These are phyloP conservation scores for Scaptomyza flava DNA, from an alignment of 2,888 invertebrate genomes.

Conservation along the genomic window DNA sequence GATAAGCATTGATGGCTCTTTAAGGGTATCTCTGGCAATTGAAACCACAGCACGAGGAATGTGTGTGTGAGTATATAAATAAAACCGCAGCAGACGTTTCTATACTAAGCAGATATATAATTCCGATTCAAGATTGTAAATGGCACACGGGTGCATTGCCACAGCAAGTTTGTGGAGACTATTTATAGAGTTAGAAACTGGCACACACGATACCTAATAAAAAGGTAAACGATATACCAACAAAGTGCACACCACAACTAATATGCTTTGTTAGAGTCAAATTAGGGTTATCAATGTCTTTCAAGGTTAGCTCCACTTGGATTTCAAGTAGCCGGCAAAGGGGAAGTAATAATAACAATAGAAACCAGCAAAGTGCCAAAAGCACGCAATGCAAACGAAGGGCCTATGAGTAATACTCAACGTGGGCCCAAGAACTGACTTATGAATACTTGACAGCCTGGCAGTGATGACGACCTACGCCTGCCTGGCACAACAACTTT, in stretches of 20 bases:
- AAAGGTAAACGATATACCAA: conserved; percentile 9
- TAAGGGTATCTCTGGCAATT: not conserved
- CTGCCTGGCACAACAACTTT: conserved; percentile 44
- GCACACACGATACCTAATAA: conserved; percentile 38
- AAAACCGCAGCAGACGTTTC: conserved; percentile 42
- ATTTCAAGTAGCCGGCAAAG: conserved; percentile 26
- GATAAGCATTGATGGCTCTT: conserved; percentile 28
- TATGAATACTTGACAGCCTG: conserved; percentile 20
- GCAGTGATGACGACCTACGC: conserved; percentile 29
- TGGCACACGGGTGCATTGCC: conserved; percentile 76
- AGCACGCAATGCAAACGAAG: conserved; percentile 73
- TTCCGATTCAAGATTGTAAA: conserved; percentile 45
- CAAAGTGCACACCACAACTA: conserved; percentile 1
- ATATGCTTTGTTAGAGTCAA: conserved; percentile 41
- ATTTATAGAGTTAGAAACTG: conserved; percentile 54
- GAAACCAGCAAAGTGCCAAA: conserved; percentile 45
- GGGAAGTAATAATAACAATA: not conserved
- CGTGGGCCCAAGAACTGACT: conserved; percentile 42
- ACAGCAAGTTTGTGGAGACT: conserved; percentile 42
- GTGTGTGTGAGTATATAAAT: conserved; percentile 30
- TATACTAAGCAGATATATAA: conserved; percentile 57
- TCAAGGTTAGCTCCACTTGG: conserved; percentile 49
- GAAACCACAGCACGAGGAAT: conserved; percentile 15
- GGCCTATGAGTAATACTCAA: conserved; percentile 31
- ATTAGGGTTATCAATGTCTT: conserved; percentile 33